These are phyloP conservation scores for Sebastes melanostomus DNA, from an alignment of 2,797 vertebrate species.

Conservation along the genomic window DNA sequence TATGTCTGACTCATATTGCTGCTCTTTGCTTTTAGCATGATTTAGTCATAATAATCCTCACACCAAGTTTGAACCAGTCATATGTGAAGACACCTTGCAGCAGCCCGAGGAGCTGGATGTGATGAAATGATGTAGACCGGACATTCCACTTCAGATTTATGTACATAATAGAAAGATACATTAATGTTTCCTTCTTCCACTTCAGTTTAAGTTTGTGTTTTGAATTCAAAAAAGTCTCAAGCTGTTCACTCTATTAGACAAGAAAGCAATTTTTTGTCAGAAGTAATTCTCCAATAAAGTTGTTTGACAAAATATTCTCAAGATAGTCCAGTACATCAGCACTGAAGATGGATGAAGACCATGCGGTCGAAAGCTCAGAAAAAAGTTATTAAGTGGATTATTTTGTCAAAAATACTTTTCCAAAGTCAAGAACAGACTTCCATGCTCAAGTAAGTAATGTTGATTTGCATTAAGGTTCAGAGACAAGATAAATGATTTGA, in stretches of 20 bases:
- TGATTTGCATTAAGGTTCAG: not conserved
- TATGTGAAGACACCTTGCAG: not conserved
- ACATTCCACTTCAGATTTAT: not conserved
- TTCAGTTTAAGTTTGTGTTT: not conserved
- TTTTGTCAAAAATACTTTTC: not conserved
- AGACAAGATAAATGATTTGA: not conserved
- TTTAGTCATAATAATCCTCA: not conserved
- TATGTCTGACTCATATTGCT: conserved; percentile 11
- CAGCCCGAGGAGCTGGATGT: not conserved
- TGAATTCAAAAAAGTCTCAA: not conserved
- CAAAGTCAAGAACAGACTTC: not conserved
- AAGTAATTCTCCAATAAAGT: not conserved
- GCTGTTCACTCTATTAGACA: too few relatives aligned
- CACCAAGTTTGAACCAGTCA: not conserved
- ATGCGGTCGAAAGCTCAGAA: not conserved
- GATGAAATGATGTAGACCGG: not conserved
- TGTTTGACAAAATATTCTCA: not conserved
- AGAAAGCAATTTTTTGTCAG: not conserved
- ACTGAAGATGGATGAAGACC: not conserved
- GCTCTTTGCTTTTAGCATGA: not conserved
- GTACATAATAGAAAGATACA: not conserved
- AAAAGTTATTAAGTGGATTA: not conserved
- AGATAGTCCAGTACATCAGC: not conserved
- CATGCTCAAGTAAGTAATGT: not conserved
- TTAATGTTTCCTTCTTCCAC: not conserved